These are phyloP conservation scores for Dermochelys coriacea DNA, from an alignment of 2,797 vertebrate species.

Conservation along the genomic window DNA sequence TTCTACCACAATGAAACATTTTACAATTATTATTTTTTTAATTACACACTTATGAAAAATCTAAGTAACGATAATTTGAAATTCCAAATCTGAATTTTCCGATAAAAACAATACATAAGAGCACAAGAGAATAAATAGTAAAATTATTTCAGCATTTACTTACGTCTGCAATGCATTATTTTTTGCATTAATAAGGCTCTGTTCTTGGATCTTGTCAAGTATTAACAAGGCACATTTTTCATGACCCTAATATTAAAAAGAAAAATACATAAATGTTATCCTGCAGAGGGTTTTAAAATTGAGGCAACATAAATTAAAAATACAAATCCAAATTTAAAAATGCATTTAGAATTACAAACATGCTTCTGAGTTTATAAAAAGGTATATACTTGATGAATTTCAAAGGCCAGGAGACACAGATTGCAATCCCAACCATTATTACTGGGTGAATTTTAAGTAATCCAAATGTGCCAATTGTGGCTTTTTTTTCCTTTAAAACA, in stretches of 20 bases:
- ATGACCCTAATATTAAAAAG: constrained; percentile 85
- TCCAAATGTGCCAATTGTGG: not conserved
- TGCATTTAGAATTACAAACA: not conserved
- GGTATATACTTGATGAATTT: not conserved
- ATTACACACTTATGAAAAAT: not conserved
- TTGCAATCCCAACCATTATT: not conserved
- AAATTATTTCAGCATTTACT: constrained; percentile 75
- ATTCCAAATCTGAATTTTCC: not conserved
- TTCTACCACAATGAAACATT: not conserved
- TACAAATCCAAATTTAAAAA: constrained; percentile 11
- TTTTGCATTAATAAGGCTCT: constrained; percentile 89
- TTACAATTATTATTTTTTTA: not conserved
- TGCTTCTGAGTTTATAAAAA: not conserved
- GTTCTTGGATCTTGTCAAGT: constrained; percentile 92
- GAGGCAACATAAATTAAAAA: constrained; percentile 5
- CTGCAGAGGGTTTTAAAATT: not conserved
- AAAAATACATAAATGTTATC: not conserved
- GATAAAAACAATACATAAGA: not conserved
- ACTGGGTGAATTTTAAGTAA: not conserved
- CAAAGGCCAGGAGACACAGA: not conserved
- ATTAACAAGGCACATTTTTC: constrained; percentile 96
- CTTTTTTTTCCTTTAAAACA: constrained; percentile 14
- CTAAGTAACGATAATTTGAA: not conserved
- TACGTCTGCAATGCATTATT: constrained; percentile 96
- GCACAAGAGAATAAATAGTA: not conserved